Evolutionary conservation across 2,113 vertebrate species (phyloP), one percentile per base, ranked within the genome.

Genomic region (Chloroceryle aenea): DNA sequence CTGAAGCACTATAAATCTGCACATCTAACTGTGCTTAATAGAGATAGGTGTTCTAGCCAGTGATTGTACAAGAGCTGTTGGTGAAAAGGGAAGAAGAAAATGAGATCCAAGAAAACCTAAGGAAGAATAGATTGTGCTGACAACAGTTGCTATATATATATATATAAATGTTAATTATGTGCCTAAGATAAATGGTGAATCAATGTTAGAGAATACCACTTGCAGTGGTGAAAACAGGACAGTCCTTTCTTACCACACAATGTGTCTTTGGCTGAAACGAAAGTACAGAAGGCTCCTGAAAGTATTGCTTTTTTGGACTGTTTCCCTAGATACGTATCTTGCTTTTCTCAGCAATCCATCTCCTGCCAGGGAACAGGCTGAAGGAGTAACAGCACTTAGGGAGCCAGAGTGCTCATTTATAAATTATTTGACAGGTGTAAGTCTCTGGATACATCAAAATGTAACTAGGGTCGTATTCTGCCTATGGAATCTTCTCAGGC

Each of bases 1-100:
- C 36, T 87, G 59, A 81, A 77, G 66, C 9, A 59, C 82, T 68
- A 81, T 93, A 97, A 97, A 97, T 92, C 91, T 93, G 32, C 73
- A 95, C 67, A 87, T 83, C 69, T 84, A 90, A 61, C 82, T 73
- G 66, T 96, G 94, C 97, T 96, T 95, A 95, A 95, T 48, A 95
- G 81, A 95, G 79, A 86, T 3, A 32, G 42, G 7, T 29, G 32
- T 34, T 92, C 93, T 55, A 80, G 61, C 27, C 56, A 78, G 58
- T 61, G 80, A 86, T 86, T 87, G 55, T 69, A 71, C 3, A 30
- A 95, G n/a, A 47, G 50, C 38, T 75, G 27, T 38, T 92, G 69
- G 71, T 84, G 95, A 93, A 64, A 61, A 95, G 2, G 10, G 36
- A 61, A 43, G 29, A 68, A 87, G 48, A 74, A 82, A 90, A 86